phyloP scores from a whole-genome alignment of 2,888 invertebrate species.

The Ennomos fuscantarius region DNA sequence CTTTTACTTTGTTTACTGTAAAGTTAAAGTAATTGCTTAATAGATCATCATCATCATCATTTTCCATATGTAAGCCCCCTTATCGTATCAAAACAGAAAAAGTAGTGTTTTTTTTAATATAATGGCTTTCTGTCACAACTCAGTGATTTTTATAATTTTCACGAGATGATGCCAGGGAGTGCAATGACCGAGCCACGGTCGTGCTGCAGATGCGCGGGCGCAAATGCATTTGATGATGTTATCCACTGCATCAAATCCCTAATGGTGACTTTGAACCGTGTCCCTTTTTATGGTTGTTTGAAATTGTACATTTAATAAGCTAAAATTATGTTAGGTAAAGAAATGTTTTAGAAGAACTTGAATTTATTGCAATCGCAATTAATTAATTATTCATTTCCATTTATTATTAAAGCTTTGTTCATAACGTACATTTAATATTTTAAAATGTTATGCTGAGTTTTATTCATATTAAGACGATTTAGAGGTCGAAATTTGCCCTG shows the following conservation, averaged over 20 bases:
- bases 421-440: too few relatives aligned
- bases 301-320: not conserved
- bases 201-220: constrained; percentile 47
- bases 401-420: not conserved
- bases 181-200: constrained; percentile 48
- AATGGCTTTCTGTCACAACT: constrained; percentile 24
- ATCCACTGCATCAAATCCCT: constrained; percentile 39
- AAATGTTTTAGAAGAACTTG: constrained; percentile 5
- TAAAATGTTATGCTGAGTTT: too few relatives aligned
- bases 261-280: constrained; percentile 42
- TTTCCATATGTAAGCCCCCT: too few relatives aligned
- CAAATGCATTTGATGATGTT: constrained; percentile 42
- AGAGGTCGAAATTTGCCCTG: too few relatives aligned
- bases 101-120: too few relatives aligned
- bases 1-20: constrained; percentile 9
- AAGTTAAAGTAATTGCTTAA: not conserved
- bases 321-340: not conserved
- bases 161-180: constrained; percentile 49
- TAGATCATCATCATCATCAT: not conserved
- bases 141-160: constrained; percentile 40
- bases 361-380: too few relatives aligned
- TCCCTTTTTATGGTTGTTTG: constrained; percentile 14
- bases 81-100: too few relatives aligned
- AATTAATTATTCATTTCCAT: too few relatives aligned
- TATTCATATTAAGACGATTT: too few relatives aligned